phyloP scores from a whole-genome alignment of 2,113 vertebrate genomes.

The Apodemus speciosus region DNA sequence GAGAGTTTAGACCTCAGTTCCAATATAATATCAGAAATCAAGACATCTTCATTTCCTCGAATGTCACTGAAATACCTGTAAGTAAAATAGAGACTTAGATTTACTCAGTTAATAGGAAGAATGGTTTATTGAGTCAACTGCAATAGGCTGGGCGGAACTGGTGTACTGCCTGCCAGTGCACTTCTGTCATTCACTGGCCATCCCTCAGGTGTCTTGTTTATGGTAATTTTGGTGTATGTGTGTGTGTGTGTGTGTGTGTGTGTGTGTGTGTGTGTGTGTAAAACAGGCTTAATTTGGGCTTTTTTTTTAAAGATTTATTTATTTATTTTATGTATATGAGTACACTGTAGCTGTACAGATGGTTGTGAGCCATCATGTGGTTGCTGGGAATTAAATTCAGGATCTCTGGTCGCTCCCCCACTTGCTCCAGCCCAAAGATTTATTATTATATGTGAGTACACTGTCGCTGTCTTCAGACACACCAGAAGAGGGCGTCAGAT shows the following conservation, averaged over 20 bases:
- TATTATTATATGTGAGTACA: too few relatives aligned
- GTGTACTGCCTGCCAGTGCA: background rate
- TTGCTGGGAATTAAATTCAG: too few relatives aligned
- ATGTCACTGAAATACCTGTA: slow-evolving; percentile 91
- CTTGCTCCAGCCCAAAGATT: too few relatives aligned
- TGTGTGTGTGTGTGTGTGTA: background rate
- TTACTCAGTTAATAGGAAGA: background rate
- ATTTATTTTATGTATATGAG: too few relatives aligned
- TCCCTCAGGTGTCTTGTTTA: background rate
- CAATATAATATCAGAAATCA: slow-evolving; percentile 90
- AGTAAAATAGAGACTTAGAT: slow-evolving; percentile 75
- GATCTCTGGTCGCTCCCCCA: too few relatives aligned
- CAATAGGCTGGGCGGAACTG: background rate
- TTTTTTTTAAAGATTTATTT: background rate
- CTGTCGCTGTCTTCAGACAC: too few relatives aligned
- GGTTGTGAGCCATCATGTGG: too few relatives aligned
- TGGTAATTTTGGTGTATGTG: slow-evolving; percentile 51
- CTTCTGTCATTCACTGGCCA: slow-evolving; percentile 11
- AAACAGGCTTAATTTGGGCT: background rate
- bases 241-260: background rate
- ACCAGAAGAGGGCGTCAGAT: too few relatives aligned
- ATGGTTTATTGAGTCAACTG: background rate
- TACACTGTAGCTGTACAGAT: too few relatives aligned
- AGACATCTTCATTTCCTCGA: slow-evolving; percentile 87
- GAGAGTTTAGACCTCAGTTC: slow-evolving; percentile 90